These are phyloP conservation scores for Tringa solitaria DNA, from an alignment of 2,113 vertebrate species.

Conservation along the genomic window DNA sequence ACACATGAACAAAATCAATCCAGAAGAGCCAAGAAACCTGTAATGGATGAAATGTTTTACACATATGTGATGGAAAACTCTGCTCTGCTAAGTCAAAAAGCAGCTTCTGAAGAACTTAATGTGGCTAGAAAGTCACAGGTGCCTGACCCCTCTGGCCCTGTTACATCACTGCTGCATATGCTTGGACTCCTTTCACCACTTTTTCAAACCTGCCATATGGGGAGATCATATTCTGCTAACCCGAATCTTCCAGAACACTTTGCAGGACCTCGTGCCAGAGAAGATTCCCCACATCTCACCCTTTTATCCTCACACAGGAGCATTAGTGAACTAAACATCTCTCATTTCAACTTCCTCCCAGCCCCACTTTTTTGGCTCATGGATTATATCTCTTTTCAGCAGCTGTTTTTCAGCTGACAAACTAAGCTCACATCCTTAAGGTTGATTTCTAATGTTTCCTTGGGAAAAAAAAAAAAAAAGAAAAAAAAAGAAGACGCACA, in stretches of 20 bases:
- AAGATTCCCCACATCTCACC: slow-evolving; percentile 74
- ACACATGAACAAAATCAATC: slow-evolving; percentile 22
- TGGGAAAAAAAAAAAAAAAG: not conserved
- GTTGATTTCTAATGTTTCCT: slow-evolving; percentile 66
- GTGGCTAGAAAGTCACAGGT: slow-evolving; percentile 77
- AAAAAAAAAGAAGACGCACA: not conserved
- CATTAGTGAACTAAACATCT: slow-evolving; percentile 77
- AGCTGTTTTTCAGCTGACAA: slow-evolving; percentile 84
- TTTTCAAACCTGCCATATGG: slow-evolving; percentile 67
- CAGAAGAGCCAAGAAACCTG: slow-evolving; percentile 65
- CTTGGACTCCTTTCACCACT: slow-evolving; percentile 69
- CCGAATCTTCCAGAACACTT: slow-evolving; percentile 76
- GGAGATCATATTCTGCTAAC: slow-evolving; percentile 75
- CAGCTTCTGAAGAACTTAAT: slow-evolving; percentile 79
- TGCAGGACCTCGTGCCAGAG: slow-evolving; percentile 62
- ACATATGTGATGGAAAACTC: slow-evolving; percentile 81
- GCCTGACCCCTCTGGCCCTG: slow-evolving; percentile 67
- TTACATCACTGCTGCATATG: slow-evolving; percentile 68
- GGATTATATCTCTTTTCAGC: slow-evolving; percentile 54
- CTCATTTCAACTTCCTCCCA: slow-evolving; percentile 77
- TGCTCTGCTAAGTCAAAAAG: slow-evolving; percentile 75
- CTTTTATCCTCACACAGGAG: slow-evolving; percentile 81
- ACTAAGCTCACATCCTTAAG: slow-evolving; percentile 67
- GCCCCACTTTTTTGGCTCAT: slow-evolving; percentile 70
- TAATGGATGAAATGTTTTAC: slow-evolving; percentile 79